Conservation (phyloP, 2,888 invertebrate genomes). For the Ormyrus nitidulus region DNA sequence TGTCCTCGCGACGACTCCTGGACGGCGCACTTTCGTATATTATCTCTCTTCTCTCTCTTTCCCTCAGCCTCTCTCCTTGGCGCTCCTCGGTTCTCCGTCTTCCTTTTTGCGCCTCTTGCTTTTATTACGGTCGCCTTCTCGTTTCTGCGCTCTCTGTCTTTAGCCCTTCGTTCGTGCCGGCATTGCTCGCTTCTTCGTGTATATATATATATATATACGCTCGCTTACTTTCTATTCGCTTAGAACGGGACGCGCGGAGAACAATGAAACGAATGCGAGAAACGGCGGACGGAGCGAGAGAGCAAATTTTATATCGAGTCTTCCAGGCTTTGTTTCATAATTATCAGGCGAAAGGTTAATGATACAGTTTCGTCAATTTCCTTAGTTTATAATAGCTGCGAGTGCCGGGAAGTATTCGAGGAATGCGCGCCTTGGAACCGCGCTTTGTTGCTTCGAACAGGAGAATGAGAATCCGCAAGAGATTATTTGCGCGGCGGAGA, state of each 20-base stretch:
- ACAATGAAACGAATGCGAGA: slow-evolving; percentile 24
- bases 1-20: no score
- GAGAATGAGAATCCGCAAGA: no score
- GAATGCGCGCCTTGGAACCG: no score
- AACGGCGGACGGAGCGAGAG: not conserved
- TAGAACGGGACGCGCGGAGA: not conserved
- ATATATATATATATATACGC: not conserved
- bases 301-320: no score
- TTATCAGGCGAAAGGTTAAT: slow-evolving; percentile 3
- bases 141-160: slow-evolving; percentile 22
- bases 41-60: slow-evolving; percentile 5
- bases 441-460: no score
- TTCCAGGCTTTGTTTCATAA: slow-evolving; percentile 20
- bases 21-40: no score
- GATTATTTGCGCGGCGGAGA: no score
- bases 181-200: slow-evolving; percentile 5
- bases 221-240: not conserved
- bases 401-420: no score
- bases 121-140: slow-evolving; percentile 32
- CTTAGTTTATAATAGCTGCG: no score
- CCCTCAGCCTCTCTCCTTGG: slow-evolving; percentile 18
- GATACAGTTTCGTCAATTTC: no score
- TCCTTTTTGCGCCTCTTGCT: slow-evolving; percentile 23
- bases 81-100: slow-evolving; percentile 41
- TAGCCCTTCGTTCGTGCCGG: slow-evolving; percentile 18